These are phyloP conservation scores for Piaya cayana DNA, from an alignment of 2,113 vertebrate genomes.

Conservation along the genomic window DNA sequence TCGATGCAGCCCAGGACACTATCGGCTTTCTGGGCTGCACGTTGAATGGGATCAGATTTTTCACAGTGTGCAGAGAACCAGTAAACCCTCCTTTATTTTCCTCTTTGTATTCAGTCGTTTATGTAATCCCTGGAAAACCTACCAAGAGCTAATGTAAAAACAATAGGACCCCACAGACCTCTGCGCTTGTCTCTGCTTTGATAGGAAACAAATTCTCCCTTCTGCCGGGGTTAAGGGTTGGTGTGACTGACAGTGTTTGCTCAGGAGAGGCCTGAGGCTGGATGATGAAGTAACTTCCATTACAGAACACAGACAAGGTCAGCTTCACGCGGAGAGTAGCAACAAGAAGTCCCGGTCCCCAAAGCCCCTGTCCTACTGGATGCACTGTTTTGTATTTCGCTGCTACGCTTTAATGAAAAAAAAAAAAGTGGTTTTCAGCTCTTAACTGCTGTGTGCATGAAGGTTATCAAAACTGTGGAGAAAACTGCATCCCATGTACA, in stretches of 20 bases:
- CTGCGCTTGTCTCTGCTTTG: neutral
- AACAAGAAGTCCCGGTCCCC: constrained; percentile 34
- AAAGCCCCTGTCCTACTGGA: constrained; percentile 17
- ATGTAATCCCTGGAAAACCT: neutral
- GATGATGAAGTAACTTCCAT: constrained; percentile 70
- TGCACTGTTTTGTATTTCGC: constrained; percentile 28
- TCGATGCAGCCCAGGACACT: too few relatives aligned
- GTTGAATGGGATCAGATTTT: neutral
- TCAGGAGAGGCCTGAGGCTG: constrained; percentile 10
- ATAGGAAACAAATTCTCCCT: constrained; percentile 22
- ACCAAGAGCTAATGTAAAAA: neutral
- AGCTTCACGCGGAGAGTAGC: constrained; percentile 49
- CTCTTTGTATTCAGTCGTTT: neutral
- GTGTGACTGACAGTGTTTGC: constrained; percentile 12
- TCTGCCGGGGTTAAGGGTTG: neutral
- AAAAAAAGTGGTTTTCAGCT: constrained; percentile 2
- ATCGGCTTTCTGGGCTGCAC: too few relatives aligned
- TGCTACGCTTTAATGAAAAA: constrained; percentile 33
- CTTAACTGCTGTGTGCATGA: constrained; percentile 30
- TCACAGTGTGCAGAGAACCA: neutral
- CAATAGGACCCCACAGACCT: neutral
- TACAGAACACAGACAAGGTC: constrained; percentile 53
- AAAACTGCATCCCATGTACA: neutral
- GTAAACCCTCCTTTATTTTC: neutral
- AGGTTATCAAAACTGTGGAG: constrained; percentile 62